Evolutionary conservation across 37 sponge, comb jelly and placozoan genomes (phyloP).

Genomic region (Ephydatia muelleri): DNA sequence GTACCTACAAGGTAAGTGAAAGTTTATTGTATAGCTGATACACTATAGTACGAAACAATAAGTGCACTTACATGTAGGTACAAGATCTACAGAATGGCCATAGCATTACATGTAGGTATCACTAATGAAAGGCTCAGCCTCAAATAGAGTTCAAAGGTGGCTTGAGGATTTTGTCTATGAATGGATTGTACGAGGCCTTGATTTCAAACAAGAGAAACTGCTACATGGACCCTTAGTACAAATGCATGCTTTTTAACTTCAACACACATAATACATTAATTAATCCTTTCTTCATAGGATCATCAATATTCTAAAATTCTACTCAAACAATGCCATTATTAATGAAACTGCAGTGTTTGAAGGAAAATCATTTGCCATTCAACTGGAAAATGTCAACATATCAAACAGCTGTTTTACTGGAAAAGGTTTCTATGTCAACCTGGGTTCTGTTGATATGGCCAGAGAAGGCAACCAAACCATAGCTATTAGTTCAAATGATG

Average conservation of each 20-base stretch:
- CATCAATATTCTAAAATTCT: not conserved
- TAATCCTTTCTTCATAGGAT: not conserved
- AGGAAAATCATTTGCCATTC: not conserved
- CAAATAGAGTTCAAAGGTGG: no score
- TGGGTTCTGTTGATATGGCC: not conserved
- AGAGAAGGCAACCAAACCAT: not conserved
- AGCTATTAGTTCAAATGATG: not conserved
- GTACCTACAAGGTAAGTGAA: not conserved
- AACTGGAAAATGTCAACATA: not conserved
- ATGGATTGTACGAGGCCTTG: no score
- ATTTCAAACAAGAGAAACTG: no score
- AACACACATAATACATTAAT: no score
- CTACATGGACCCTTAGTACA: no score
- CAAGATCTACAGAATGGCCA: not conserved
- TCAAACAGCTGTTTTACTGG: not conserved
- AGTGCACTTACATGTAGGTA: not conserved
- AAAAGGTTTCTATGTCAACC: not conserved
- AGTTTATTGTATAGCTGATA: not conserved
- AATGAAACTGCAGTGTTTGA: not conserved
- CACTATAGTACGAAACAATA: not conserved
- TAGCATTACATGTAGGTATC: no score
- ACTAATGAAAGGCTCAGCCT: no score
- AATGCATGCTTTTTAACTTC: no score
- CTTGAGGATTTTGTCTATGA: no score
- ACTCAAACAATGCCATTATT: not conserved